Conservation (phyloP, 1,140 invertebrate genomes). For the Triops cancriformis region DNA sequence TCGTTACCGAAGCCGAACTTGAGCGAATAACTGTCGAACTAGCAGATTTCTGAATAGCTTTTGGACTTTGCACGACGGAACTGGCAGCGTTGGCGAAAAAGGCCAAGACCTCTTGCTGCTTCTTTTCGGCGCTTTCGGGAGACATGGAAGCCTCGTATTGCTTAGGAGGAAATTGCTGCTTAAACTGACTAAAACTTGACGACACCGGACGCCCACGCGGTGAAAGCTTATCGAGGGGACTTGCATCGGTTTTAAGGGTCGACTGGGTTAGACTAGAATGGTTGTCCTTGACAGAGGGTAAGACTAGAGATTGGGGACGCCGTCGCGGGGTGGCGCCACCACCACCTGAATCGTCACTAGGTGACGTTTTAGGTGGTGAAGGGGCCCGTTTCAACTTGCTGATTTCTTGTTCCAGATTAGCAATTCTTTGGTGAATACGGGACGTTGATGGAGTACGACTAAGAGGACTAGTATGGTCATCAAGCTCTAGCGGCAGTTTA, state of each 20-base stretch:
- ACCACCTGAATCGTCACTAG: neutral
- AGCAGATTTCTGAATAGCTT: neutral
- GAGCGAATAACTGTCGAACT: neutral
- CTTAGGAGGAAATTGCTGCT: constrained; percentile 40
- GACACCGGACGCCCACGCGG: neutral
- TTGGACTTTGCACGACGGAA: neutral
- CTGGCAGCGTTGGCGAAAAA: constrained; percentile 16
- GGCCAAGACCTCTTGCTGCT: constrained; percentile 58
- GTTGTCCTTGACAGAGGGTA: neutral
- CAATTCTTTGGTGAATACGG: constrained; percentile 9
- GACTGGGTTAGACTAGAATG: neutral
- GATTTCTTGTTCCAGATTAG: neutral
- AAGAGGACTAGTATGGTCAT: neutral
- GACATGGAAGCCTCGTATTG: constrained; percentile 68
- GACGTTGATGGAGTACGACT: constrained; percentile 27
- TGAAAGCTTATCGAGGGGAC: neutral
- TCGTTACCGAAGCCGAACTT: neutral
- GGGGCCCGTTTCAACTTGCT: neutral
- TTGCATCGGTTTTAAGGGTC: neutral
- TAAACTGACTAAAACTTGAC: neutral
- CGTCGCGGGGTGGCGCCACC: neutral
- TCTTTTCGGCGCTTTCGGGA: constrained; percentile 58
- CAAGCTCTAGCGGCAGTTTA: neutral
- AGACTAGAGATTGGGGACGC: neutral
- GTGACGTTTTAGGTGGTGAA: neutral